A percentile compares a stretch with the other conserved stretches of the same genome.
Conservation (phyloP, 2,888 invertebrate species). For the Leptinotarsa haldemani region DNA sequence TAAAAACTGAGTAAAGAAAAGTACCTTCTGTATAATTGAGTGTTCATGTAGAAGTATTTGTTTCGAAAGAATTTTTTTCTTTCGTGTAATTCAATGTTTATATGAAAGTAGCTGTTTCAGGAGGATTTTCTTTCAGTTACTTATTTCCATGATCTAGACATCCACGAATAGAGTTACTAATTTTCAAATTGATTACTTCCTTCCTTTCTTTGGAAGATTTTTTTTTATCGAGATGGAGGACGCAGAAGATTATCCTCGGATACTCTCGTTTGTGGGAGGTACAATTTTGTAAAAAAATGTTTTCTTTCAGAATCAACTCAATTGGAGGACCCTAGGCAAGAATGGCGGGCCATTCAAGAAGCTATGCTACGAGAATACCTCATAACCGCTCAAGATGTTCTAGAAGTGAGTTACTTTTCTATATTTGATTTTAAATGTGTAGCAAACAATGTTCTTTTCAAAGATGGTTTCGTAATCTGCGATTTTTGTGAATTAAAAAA, state of each 20-base stretch:
- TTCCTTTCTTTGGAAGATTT: rapidly evolving
- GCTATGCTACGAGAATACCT: slow-evolving; percentile 97
- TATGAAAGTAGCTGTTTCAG: too few species aligned
- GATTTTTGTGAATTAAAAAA: too few species aligned
- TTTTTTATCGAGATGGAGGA: too few species aligned
- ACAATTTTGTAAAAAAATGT: slow-evolving; percentile 8
- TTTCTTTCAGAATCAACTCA: slow-evolving; percentile 86
- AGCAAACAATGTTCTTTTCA: not conserved
- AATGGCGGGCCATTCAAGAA: slow-evolving; percentile 97
- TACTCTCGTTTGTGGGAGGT: not conserved
- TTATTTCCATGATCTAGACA: too few species aligned
- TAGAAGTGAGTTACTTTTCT: slow-evolving; percentile 75
- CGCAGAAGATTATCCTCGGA: not conserved
- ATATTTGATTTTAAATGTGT: not conserved
- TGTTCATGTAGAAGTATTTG: too few species aligned
- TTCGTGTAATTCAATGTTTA: too few species aligned
- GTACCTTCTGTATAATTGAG: too few species aligned
- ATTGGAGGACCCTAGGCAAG: slow-evolving; percentile 94
- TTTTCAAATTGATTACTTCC: too few species aligned
- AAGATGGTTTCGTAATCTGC: not conserved
- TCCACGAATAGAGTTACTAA: too few species aligned
- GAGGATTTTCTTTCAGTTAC: too few species aligned
- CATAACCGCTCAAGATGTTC: slow-evolving; percentile 93
- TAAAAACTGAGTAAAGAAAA: too few species aligned
- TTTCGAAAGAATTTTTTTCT: too few species aligned